A percentile compares a stretch with the other conserved stretches of the same genome.
phyloP scores from a whole-genome alignment of 2,113 vertebrate genomes.

The Lasiurus borealis region DNA sequence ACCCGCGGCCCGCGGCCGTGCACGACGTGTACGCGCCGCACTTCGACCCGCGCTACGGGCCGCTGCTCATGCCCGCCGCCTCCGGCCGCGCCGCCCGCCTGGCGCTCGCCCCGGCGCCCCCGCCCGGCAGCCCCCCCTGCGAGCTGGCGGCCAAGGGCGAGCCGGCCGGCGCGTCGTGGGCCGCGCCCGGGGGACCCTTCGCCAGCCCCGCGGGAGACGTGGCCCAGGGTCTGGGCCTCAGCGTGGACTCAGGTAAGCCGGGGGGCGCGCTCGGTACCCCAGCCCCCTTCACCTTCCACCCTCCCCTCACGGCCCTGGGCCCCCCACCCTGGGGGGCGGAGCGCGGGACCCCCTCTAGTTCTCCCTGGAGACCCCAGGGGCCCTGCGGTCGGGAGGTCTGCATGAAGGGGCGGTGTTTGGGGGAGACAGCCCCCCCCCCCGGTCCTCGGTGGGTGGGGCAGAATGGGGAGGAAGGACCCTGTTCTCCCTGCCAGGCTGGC shows the following conservation, averaged over 20 bases:
- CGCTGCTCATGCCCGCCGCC: slow-evolving; percentile 91
- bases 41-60: slow-evolving; percentile 96
- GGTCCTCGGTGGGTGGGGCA: not conserved
- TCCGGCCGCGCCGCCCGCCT: slow-evolving; percentile 94
- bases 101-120: slow-evolving; percentile 86
- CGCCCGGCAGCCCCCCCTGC: slow-evolving; percentile 90
- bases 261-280: not conserved
- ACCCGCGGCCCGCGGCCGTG: slow-evolving; percentile 90
- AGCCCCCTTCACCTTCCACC: not conserved
- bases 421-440: not conserved
- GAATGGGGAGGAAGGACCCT: not conserved
- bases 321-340: slow-evolving; percentile 16
- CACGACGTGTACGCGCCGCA: slow-evolving; percentile 96
- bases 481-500: not conserved
- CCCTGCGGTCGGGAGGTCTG: not conserved
- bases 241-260: slow-evolving; percentile 95
- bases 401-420: not conserved
- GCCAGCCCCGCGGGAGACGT: slow-evolving; percentile 91
- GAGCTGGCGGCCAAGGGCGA: slow-evolving; percentile 93
- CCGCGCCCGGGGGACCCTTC: slow-evolving; percentile 88
- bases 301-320: not conserved
- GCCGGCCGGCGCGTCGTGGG: slow-evolving; percentile 89
- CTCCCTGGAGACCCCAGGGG: not conserved
- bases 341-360: not conserved
- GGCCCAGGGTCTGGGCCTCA: slow-evolving; percentile 91